Conservation (phyloP, 2,888 invertebrate genomes). For the Osmoderma eremita region DNA sequence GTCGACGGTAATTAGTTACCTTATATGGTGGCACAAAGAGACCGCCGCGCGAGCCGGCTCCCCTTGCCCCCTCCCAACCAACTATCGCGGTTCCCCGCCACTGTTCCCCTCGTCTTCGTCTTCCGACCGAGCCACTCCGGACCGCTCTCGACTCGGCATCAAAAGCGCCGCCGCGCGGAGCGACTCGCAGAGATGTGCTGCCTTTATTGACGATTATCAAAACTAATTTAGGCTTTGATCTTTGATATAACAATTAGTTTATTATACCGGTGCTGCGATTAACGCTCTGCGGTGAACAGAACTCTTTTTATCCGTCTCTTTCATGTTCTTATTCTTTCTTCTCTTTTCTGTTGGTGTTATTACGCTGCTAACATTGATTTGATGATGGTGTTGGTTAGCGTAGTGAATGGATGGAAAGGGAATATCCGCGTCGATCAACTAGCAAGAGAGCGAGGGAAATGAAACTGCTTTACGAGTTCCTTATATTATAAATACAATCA, state of each 20-base stretch:
- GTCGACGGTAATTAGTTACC: conserved; percentile 63
- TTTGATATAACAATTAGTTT: conserved; percentile 55
- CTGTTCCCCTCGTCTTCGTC: conserved; percentile 20
- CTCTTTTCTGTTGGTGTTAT: too few relatives aligned
- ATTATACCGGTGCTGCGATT: conserved; percentile 42
- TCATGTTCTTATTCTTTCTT: neutral
- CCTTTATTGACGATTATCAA: conserved; percentile 61
- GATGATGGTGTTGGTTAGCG: too few relatives aligned
- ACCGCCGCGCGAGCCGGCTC: conserved; percentile 60
- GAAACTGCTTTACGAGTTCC: too few relatives aligned
- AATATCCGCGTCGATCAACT: too few relatives aligned
- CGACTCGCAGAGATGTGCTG: conserved; percentile 47
- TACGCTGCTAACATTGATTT: too few relatives aligned
- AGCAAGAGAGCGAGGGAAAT: too few relatives aligned
- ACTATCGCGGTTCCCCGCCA: conserved; percentile 43
- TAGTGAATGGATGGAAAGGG: too few relatives aligned
- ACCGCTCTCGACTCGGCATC: conserved; percentile 47
- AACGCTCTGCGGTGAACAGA: conserved; percentile 17
- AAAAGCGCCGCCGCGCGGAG: conserved; percentile 56
- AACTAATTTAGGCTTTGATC: conserved; percentile 58
- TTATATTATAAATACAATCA: too few relatives aligned
- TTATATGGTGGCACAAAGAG: conserved; percentile 62
- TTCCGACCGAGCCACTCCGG: conserved; percentile 48
- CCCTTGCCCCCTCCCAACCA: conserved; percentile 54
- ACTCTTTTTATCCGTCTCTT: conserved; percentile 7